Base-by-base conservation (phyloP, 2,113 vertebrate genomes). In the Phyllostomus discolor region DNA sequence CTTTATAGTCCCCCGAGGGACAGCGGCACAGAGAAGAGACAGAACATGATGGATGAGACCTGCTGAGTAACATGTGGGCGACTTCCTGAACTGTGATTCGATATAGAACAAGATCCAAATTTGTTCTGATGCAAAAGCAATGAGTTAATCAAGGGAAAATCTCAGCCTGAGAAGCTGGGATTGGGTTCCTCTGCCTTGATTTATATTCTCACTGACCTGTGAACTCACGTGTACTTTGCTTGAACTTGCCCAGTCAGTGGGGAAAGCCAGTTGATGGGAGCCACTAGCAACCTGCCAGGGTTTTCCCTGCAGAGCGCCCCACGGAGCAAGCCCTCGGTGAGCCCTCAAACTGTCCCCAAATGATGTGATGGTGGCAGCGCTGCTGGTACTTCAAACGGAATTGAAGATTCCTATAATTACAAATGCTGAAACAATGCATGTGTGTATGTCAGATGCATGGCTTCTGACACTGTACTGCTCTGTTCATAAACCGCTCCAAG, bases 321-420 rank as follows among this genome's bases (percentile, higher is more conserved):
- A 35, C 3, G 5, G 41, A 72, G 76, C 0, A 1, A 80, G 80
- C 75, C 24, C 20, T 1, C 9, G 35, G 1, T 7, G 54, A 82
- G 54, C 79, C 54, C 78, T 96, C 43, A 54, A 41, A 66, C 57
- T 54, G 59, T 88, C 96, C 70, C 59, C 54, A 80, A 35, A 24
- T 3, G 62, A 59, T 14, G 22, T 26, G n/a, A 43, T 0, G 1
- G 33, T 20, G n/a, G 52, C 28, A 20, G 52, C 19, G 7, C 24
- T 62, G 22, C 35, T 26, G 26, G 41, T 33, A 28, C 33, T 70
- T 62, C 11, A 3, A 26, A 78, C 2, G 8, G 67, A 26, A 88
- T 31, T 7, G 43, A 46, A 43, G 26, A 14, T 20, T 35, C 38
- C 35, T 54, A 33, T 0, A 28, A 84, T 1, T 22, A 69, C 4